Evolutionary conservation across 1,140 invertebrate genomes (phyloP), one percentile per base, ranked within the genome.

Genomic region (Procambarus clarkii): DNA sequence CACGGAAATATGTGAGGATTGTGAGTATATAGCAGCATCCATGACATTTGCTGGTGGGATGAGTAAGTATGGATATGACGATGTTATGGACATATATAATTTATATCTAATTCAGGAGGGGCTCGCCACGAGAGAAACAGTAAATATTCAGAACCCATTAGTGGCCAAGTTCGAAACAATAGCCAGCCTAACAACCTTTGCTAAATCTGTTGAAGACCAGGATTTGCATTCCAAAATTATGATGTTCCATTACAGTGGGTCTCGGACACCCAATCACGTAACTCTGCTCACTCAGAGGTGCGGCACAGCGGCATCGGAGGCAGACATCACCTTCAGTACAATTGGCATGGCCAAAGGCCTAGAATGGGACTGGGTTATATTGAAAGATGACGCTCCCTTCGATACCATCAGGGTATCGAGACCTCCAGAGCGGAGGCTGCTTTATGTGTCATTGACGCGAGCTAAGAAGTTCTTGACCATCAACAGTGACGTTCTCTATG

Each of bases 261-360:
- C 2, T 8, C 58, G 58, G 45, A 89, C 88, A 8, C 76, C 81
- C 0, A 15, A 54, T 13, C 71, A 86, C 87, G 50, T 93, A 15
- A 24, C 44, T 9, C 45, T 87, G 13, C 74, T 93, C 13, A 71
- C 77, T 54, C 46, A 77, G 82, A 81, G 91, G 21, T 93, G 92
- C 45, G n/a, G 4, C 9, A 48, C 11, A 18, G 15, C 9, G 5
- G 7, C 44, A 8, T 11, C 45, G 4, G 18, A 48, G 11, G 84
- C 87, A 24, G 86, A 93, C 54, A 64, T 93, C 2, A 83, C 91
- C n/a, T 93, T 93, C 78, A 88, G 84, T 45, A 93, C 93, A 11
- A 89, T 90, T 8, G 92, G 93, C 92, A 93, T 93, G 44, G 54
- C 92, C 21, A 93, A 93, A 48, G 93, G 93, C 21, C 91, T 93